Evolutionary conservation across 2,113 vertebrate genomes (phyloP), one percentile per base, ranked within the genome.

Genomic region (Misgurnus anguillicaudatus): DNA sequence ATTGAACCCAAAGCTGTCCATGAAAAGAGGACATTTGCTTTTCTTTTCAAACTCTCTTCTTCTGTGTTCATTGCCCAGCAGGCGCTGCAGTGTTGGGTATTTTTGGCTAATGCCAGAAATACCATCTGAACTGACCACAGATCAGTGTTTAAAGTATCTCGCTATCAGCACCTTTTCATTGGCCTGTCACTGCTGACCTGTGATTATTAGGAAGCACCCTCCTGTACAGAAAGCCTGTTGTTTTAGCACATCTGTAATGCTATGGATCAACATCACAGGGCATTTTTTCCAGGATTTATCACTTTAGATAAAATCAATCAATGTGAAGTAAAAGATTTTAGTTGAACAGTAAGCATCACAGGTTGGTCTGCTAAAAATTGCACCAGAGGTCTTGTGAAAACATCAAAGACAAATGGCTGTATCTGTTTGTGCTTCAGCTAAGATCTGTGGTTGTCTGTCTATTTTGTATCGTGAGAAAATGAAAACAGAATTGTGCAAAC

Each of bases 131-230:
- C 51, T 78, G 77, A 24, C 16, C 48, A 51, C 19, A 63, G 45
- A 47, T 17, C 24, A 31, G 11, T n/a, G 13, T n/a, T 60, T 3
- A 64, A 74, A 63, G 41, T 39, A 10, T 41, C 57, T 72, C 6
- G 13, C 36, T 10, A 41, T 72, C 53, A 74, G 24, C 58, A 47
- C 76, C 41, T 38, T 45, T 68, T 17, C 72, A 57, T n/a, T 42
- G 57, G 38, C 36, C 57, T 67, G 24, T 68, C 62, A 19, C 62
- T 42, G 67, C 51, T 74, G 75, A 53, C n/a, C 57, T 47, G 10
- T 69, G 51, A 76, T 78, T 78, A 53, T 75, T 16, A 81, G 82
- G 78, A 81, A 81, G 70, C 24, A 45, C 24, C 19, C 45, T n/a
- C n/a, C n/a, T n/a, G n/a, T n/a, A n/a, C n/a, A n/a, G n/a, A n/a